These are phyloP conservation scores for Tricholauxania praeusta DNA, from an alignment of 2,888 invertebrate genomes.

Conservation along the genomic window DNA sequence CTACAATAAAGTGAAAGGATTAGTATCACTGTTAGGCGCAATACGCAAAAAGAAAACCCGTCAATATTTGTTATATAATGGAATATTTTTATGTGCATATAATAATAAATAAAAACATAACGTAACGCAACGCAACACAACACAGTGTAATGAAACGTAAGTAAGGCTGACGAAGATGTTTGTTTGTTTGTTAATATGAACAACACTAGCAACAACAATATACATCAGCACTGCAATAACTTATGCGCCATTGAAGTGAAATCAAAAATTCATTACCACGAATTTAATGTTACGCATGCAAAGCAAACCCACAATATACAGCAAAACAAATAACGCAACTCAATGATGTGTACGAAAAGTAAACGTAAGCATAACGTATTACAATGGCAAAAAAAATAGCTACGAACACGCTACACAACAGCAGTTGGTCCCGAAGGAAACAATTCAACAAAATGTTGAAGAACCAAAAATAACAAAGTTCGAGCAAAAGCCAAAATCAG, in stretches of 20 bases:
- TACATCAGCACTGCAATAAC: constrained; percentile 23
- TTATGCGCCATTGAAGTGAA: constrained; percentile 29
- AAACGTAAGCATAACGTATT: constrained; percentile 5
- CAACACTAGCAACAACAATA: no score
- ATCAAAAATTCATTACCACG: constrained; percentile 35
- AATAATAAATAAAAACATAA: background rate
- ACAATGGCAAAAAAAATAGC: background rate
- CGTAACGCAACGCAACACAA: background rate
- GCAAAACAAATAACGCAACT: background rate
- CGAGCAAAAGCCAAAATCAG: background rate
- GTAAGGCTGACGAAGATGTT: no score
- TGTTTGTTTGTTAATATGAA: no score
- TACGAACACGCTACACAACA: no score
- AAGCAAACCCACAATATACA: background rate
- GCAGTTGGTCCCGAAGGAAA: constrained; percentile 9
- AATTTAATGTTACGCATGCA: constrained; percentile 10
- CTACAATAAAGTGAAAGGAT: no score
- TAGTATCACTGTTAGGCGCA: no score
- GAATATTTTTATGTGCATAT: no score
- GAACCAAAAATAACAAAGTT: background rate
- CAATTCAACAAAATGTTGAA: background rate
- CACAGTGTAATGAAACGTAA: background rate
- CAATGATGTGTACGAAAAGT: constrained; percentile 17
- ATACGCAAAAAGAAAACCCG: no score
- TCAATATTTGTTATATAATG: no score